Conservation (phyloP, 1,140 invertebrate genomes). For the Drosophila nannoptera region DNA sequence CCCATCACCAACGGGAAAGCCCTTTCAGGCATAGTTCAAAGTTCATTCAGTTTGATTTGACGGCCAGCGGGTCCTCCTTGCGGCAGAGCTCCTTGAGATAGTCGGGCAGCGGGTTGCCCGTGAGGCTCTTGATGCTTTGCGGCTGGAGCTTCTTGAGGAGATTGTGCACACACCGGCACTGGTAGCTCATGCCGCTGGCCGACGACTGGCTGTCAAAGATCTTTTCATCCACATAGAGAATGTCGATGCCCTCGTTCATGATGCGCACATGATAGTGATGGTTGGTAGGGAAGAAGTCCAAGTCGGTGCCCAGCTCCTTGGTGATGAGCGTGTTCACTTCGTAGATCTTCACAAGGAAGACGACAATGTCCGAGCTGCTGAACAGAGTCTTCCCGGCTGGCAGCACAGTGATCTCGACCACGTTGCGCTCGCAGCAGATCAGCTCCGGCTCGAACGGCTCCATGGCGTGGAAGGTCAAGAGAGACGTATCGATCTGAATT, state of each 20-base stretch:
- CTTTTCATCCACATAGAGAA: conserved; percentile 54
- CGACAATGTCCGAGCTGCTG: conserved; percentile 48
- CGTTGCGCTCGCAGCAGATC: conserved; percentile 46
- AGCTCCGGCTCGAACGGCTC: conserved; percentile 55
- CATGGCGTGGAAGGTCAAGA: conserved; percentile 57
- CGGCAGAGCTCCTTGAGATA: conserved; percentile 41
- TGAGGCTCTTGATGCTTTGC: conserved; percentile 38
- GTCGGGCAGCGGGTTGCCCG: conserved; percentile 43
- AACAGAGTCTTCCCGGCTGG: conserved; percentile 48
- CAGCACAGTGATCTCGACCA: conserved; percentile 50
- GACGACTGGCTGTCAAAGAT: conserved; percentile 23
- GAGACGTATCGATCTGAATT: conserved; percentile 34
- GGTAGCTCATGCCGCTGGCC: conserved; percentile 21
- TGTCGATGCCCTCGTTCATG: conserved; percentile 57
- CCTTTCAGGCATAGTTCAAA: no score
- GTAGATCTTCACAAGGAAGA: conserved; percentile 47
- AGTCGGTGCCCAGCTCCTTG: conserved; percentile 52
- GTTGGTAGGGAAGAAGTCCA: conserved; percentile 55
- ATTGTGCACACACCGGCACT: conserved; percentile 50
- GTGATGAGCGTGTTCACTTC: conserved; percentile 44
- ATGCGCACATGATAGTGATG: conserved; percentile 56
- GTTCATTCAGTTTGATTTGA: conserved; percentile 20
- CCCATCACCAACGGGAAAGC: no score
- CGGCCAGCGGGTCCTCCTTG: conserved; percentile 9
- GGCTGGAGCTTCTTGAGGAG: conserved; percentile 52